phyloP scores from a whole-genome alignment of 2,888 invertebrate genomes.

The Torymus auratus region DNA sequence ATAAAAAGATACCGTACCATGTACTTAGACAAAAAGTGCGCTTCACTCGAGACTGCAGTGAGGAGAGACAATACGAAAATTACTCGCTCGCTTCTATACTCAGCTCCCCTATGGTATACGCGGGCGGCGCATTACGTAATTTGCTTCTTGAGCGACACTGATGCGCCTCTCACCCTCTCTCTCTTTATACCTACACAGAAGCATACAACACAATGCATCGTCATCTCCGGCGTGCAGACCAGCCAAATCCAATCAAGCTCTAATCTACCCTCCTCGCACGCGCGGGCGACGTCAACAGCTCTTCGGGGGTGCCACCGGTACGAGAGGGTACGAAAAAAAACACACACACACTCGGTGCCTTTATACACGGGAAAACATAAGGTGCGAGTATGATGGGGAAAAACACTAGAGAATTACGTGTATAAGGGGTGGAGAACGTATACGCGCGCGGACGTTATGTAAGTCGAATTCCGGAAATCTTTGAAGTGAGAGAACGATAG shows the following conservation, averaged over 20 bases:
- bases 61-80: too few species aligned
- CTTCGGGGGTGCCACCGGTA: not conserved
- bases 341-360: not conserved
- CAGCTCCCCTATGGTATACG: not conserved
- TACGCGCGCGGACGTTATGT: too few species aligned
- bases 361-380: not conserved
- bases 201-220: not conserved
- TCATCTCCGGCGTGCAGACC: not conserved
- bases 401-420: too few species aligned
- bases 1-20: not conserved
- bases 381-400: constrained; percentile 6
- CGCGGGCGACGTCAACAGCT: constrained; percentile 24
- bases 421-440: too few species aligned
- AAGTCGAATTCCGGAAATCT: too few species aligned
- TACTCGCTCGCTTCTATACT: too few species aligned
- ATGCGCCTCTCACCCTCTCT: not conserved
- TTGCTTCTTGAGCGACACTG: constrained; percentile 33
- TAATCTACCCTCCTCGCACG: constrained; percentile 33
- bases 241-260: constrained; percentile 51
- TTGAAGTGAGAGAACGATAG: too few species aligned
- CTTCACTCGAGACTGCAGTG: too few species aligned
- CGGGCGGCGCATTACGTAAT: constrained; percentile 39
- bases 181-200: too few species aligned
- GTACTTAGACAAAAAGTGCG: not conserved
- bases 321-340: not conserved